Evolutionary conservation across 2,888 invertebrate genomes (phyloP), one percentile per base, ranked within the genome.

Genomic region (Stenichneumon culpator): DNA sequence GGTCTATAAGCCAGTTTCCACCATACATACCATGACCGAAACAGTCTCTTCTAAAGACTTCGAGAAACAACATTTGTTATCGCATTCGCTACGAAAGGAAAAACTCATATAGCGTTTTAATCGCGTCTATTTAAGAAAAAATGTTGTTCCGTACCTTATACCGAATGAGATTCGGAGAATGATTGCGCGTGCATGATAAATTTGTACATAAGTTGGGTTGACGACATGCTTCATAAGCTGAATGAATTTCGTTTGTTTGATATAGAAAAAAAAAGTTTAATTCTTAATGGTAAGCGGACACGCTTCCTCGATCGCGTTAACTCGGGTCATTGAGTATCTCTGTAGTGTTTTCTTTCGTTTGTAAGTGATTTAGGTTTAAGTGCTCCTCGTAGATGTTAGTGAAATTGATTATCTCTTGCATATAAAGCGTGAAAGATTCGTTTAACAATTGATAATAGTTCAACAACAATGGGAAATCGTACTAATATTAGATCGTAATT

Each of bases 391-490:
- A 77, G 75, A 63, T 52, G 52, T 77, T 67, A 77, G 67, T 67
- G 52, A 52, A 67, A 65, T 22, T 19, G 52, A 32, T 65, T 50
- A 47, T 63, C 63, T 44, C 60, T 11, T 28, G 25, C 28, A 14
- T 25, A 1, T 14, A 28, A 28, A 60, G 1, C 28, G 11, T 69
- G 50, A 70, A 57, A 70, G 69, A 44, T 57, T 44, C n/a, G 50
- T 65, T 84, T 78, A 69, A 63, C 54, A 36, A 67, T 75, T 68
- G 39, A 78, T 75, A 60, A 50, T 52, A 70, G 22, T 36, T 65
- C 67, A 73, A 60, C 39, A 39, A 52, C 79, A 85, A 86, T 86
- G 86, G 86, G 80, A 86, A 83, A 86, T 86, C 80, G 86, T 86
- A 80, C 83, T 78, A 69, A 69, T 54, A 65, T 32, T 60, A 32